Percentiles rank a stretch among this genome's conserved stretches.
phyloP scores from a whole-genome alignment of 2,888 invertebrate genomes.

The Caradrina clavipalpis region DNA sequence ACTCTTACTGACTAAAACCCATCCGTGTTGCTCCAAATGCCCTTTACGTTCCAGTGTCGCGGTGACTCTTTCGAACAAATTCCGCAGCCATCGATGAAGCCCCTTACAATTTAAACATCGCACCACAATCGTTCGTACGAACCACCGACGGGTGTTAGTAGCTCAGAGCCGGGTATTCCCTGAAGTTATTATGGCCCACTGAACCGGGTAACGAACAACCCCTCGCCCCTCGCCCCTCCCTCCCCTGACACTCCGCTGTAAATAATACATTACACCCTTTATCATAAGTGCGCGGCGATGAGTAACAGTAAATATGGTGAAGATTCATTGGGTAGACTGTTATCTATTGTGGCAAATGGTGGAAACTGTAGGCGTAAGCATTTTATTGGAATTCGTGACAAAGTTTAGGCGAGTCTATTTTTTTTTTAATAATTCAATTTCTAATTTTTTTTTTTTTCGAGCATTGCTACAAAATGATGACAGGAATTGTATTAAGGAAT shows the following conservation, averaged over 20 bases:
- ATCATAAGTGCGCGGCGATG: constrained; percentile 65
- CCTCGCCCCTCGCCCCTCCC: constrained; percentile 59
- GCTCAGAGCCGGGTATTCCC: constrained; percentile 86
- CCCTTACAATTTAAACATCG: constrained; percentile 39
- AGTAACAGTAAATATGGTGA: constrained; percentile 54
- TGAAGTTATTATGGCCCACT: constrained; percentile 89
- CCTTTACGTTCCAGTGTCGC: too few relatives aligned
- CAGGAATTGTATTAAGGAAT: too few relatives aligned
- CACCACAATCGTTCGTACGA: constrained; percentile 62
- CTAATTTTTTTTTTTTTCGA: too few relatives aligned
- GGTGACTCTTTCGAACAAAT: too few relatives aligned
- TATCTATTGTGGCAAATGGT: constrained; percentile 15
- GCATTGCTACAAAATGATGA: too few relatives aligned
- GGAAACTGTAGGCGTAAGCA: neutral
- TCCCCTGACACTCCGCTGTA: constrained; percentile 68
- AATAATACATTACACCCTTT: constrained; percentile 83
- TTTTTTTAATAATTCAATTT: too few relatives aligned
- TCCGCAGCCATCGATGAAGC: neutral
- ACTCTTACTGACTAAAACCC: too few relatives aligned
- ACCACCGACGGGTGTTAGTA: constrained; percentile 78
- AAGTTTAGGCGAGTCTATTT: too few relatives aligned
- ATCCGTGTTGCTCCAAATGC: too few relatives aligned
- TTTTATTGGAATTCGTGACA: neutral
- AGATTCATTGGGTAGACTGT: constrained; percentile 44
- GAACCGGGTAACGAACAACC: constrained; percentile 88